Percentiles rank a stretch among this genome's conserved stretches.
Conservation (phyloP, 1,140 invertebrate genomes). For the Sycophila sp. region DNA sequence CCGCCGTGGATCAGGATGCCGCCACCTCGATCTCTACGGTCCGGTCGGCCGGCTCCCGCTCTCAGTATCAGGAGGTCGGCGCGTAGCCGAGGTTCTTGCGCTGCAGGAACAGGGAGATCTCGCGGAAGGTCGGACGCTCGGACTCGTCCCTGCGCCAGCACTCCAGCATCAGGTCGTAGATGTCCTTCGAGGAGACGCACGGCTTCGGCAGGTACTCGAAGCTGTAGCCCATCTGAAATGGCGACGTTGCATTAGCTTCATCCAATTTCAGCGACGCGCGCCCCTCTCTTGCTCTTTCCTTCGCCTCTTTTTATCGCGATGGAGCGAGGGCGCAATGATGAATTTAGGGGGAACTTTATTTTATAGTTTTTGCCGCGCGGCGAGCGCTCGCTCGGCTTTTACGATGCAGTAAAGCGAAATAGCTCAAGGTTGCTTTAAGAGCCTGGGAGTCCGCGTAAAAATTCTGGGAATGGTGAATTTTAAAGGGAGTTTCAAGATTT, state of each 20-base stretch:
- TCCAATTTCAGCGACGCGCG: too few relatives aligned
- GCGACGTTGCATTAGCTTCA: not conserved
- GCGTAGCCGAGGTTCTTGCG: slow-evolving; percentile 83
- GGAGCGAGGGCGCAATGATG: slow-evolving; percentile 24
- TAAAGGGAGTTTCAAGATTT: too few relatives aligned
- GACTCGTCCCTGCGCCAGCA: slow-evolving; percentile 86
- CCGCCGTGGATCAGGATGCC: slow-evolving; percentile 24
- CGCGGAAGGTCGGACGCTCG: slow-evolving; percentile 84
- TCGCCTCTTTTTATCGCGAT: not conserved
- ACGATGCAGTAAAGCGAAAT: too few relatives aligned
- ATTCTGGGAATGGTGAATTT: too few relatives aligned
- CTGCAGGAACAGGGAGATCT: slow-evolving; percentile 88
- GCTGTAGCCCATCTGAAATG: not conserved
- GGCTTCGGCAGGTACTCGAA: slow-evolving; percentile 77
- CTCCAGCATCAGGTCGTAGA: slow-evolving; percentile 89
- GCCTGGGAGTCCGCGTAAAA: too few relatives aligned
- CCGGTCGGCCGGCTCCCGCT: slow-evolving; percentile 6
- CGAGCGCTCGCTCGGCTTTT: too few relatives aligned
- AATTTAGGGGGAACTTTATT: too few relatives aligned
- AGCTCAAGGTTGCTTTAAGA: too few relatives aligned
- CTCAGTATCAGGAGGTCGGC: slow-evolving; percentile 69
- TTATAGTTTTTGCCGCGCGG: too few relatives aligned
- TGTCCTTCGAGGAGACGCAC: slow-evolving; percentile 80
- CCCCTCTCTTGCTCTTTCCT: too few relatives aligned
- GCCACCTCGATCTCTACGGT: not conserved